Evolutionary conservation across 2,888 invertebrate genomes (phyloP).

Genomic region (Mylabris sibirica): DNA sequence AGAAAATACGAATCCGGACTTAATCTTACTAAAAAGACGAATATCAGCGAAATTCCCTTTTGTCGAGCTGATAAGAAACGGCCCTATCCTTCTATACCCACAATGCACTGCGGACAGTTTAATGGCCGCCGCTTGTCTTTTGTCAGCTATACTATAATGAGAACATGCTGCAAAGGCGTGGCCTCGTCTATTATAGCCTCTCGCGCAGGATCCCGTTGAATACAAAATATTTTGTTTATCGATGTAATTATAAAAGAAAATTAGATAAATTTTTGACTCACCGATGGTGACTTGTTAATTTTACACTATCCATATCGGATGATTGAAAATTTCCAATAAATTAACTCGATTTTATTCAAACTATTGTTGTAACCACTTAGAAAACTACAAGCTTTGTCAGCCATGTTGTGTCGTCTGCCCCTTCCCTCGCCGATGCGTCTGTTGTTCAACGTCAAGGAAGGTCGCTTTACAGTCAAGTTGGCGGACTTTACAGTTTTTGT

Average conservation of each 20-base stretch:
- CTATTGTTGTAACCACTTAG: neutral
- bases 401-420: conserved; percentile 55
- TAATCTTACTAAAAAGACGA: too few species aligned
- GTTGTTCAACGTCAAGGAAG: neutral
- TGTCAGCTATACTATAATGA: conserved; percentile 48
- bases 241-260: neutral
- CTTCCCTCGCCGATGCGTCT: conserved; percentile 40
- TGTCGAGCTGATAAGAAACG: neutral
- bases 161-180: conserved; percentile 55
- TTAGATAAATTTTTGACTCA: neutral
- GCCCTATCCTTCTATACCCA: conserved; percentile 43
- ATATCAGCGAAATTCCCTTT: neutral
- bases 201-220: conserved; percentile 32
- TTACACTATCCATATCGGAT: neutral
- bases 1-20: too few species aligned
- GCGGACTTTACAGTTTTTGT: conserved; percentile 23
- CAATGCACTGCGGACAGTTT: conserved; percentile 49
- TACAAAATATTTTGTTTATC: neutral
- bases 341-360: conserved; percentile 34
- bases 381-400: conserved; percentile 45
- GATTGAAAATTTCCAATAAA: conserved; percentile 8
- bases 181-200: conserved; percentile 45
- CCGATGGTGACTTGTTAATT: neutral
- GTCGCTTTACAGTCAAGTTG: conserved; percentile 15
- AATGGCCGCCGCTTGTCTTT: conserved; percentile 57